Percentiles rank a stretch among this genome's conserved stretches.
phyloP scores from a whole-genome alignment of 2,888 invertebrate genomes.

The Xestia rhomboidea region DNA sequence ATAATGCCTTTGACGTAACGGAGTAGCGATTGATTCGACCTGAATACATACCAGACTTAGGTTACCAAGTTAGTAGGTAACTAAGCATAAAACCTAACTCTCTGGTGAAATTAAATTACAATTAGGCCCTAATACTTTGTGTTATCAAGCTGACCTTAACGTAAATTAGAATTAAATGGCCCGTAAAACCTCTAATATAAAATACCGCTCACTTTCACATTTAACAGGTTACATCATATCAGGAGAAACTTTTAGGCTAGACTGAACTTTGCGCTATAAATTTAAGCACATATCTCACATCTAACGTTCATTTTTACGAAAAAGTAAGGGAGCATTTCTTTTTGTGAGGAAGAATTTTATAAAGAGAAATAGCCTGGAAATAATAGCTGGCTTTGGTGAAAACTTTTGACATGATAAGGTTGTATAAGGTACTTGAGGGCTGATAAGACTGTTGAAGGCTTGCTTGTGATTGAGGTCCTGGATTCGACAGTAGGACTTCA shows the following conservation, averaged over 20 bases:
- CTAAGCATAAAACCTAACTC: not conserved
- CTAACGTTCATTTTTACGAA: conserved; percentile 49
- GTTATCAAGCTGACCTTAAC: conserved; percentile 32
- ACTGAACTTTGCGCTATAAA: conserved; percentile 59
- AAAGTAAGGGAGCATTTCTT: conserved; percentile 44
- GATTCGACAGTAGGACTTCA: not conserved
- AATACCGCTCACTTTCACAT: conserved; percentile 46
- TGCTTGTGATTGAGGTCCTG: conserved; percentile 22
- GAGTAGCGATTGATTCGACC: conserved; percentile 37
- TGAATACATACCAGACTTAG: conserved; percentile 24
- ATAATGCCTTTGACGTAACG: conserved; percentile 48
- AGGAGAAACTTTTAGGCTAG: conserved; percentile 55
- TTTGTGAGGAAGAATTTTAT: conserved; percentile 31
- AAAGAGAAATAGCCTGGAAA: conserved; percentile 48
- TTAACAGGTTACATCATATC: conserved; percentile 55
- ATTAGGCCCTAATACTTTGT: conserved; percentile 32
- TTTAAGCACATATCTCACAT: conserved; percentile 53
- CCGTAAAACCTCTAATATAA: conserved; percentile 49
- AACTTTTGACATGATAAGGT: conserved; percentile 48
- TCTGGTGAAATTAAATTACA: conserved; percentile 41
- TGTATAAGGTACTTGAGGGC: conserved; percentile 24
- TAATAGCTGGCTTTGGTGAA: conserved; percentile 44
- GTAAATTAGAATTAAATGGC: conserved; percentile 37
- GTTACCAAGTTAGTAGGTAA: conserved; percentile 10
- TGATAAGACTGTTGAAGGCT: conserved; percentile 30